Conservation (phyloP, 2,113 vertebrate species). For the Callipepla squamata region DNA sequence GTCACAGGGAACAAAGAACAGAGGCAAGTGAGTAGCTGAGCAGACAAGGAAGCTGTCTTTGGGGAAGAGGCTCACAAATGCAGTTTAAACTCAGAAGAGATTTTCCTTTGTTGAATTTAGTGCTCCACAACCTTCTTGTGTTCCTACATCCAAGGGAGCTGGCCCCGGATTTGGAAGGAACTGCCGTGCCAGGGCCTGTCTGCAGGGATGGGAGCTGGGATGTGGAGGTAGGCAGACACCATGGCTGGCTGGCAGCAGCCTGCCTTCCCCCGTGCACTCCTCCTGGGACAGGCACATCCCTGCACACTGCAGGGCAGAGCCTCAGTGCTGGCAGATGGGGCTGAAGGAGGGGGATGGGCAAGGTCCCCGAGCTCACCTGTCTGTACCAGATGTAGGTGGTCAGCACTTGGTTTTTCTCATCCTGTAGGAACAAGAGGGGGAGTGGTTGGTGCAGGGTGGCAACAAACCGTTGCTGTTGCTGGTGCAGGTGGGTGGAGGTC, state of each 20-base stretch:
- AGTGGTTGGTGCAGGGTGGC: fast-evolving
- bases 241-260: background rate
- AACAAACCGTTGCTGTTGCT: background rate
- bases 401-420: slow-evolving; percentile 97
- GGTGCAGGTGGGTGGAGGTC: fast-evolving
- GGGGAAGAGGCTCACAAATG: background rate
- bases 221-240: background rate
- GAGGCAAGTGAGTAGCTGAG: background rate
- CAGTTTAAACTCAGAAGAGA: background rate
- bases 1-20: background rate
- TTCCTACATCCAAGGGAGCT: background rate
- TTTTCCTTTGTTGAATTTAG: background rate
- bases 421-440: slow-evolving; percentile 74
- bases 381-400: slow-evolving; percentile 98
- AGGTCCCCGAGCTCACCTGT: slow-evolving; percentile 79
- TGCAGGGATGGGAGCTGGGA: too few species aligned
- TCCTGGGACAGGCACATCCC: background rate
- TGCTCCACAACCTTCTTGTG: background rate
- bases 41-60: background rate
- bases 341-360: fast-evolving
- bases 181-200: background rate
- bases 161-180: background rate
- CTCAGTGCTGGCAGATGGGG: background rate
- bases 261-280: background rate
- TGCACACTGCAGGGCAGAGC: background rate